phyloP scores from a whole-genome alignment of 2,113 vertebrate species.

The Elephas maximus region DNA sequence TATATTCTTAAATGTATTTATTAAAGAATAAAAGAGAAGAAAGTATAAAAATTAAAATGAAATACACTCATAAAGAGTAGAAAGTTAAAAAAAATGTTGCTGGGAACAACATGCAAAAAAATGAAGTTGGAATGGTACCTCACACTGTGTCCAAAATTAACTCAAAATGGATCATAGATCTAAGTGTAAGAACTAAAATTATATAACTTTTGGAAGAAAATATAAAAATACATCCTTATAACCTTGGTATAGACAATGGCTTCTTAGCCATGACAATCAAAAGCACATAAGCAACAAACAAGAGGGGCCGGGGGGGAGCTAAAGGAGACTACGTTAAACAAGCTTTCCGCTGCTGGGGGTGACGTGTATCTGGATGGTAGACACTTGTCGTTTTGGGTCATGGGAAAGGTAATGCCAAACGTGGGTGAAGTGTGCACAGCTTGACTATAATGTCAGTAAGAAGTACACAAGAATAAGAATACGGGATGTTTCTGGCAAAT shows the following conservation, averaged over 20 bases:
- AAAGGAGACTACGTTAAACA: background rate
- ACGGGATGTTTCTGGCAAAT: background rate
- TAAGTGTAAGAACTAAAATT: background rate
- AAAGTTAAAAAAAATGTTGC: background rate
- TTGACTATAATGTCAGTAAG: too few species aligned
- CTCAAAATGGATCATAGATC: background rate
- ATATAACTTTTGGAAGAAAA: conserved; percentile 18
- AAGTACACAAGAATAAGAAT: background rate
- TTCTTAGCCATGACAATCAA: background rate
- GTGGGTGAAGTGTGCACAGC: too few species aligned
- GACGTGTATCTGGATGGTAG: too few species aligned
- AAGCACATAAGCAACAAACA: background rate
- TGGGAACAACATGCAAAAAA: background rate
- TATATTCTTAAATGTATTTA: background rate
- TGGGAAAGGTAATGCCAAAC: too few species aligned
- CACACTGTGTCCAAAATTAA: background rate
- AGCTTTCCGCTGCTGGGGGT: too few species aligned
- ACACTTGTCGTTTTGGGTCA: too few species aligned
- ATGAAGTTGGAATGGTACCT: background rate
- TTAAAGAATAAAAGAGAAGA: background rate
- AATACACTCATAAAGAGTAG: background rate
- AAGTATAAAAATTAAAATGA: conserved; percentile 5
- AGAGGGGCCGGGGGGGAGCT: background rate
- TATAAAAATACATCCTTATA: background rate
- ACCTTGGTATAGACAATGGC: background rate